Evolutionary conservation across 2,797 vertebrate species (phyloP).

Genomic region (Tadarida brasiliensis): DNA sequence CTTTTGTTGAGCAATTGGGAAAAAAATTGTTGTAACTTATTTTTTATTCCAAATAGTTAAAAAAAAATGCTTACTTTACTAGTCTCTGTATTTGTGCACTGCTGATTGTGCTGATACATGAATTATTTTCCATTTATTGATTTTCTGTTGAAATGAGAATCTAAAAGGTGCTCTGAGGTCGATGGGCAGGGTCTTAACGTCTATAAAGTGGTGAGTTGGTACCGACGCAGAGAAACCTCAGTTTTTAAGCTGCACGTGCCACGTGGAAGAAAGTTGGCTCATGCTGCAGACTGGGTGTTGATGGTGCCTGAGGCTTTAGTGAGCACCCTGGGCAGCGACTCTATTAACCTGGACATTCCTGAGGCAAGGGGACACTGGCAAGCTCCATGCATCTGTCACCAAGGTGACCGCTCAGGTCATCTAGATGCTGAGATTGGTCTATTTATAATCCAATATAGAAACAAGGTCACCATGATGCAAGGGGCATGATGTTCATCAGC

Average conservation of each 20-base stretch:
- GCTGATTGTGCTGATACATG: slow-evolving; percentile 65
- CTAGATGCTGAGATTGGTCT: background rate
- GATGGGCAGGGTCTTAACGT: slow-evolving; percentile 10
- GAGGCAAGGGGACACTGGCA: background rate
- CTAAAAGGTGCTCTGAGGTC: slow-evolving; percentile 59
- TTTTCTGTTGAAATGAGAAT: slow-evolving; percentile 76
- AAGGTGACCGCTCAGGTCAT: background rate
- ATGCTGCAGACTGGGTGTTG: background rate
- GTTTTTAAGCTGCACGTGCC: background rate
- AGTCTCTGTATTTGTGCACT: slow-evolving; percentile 59
- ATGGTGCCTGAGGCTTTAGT: background rate
- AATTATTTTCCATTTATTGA: slow-evolving; percentile 79
- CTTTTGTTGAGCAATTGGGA: slow-evolving; percentile 50
- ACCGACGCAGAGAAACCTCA: background rate
- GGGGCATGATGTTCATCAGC: background rate
- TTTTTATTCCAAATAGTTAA: slow-evolving; percentile 56
- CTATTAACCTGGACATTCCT: background rate
- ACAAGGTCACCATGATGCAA: background rate
- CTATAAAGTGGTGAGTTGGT: background rate
- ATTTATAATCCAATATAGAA: background rate
- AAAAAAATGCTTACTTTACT: slow-evolving; percentile 66
- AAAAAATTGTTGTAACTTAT: slow-evolving; percentile 46
- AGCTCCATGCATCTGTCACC: background rate
- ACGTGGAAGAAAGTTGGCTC: background rate
- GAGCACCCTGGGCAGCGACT: background rate